phyloP scores from a whole-genome alignment of 2,888 invertebrate species.

The Odontomyia ornata region DNA sequence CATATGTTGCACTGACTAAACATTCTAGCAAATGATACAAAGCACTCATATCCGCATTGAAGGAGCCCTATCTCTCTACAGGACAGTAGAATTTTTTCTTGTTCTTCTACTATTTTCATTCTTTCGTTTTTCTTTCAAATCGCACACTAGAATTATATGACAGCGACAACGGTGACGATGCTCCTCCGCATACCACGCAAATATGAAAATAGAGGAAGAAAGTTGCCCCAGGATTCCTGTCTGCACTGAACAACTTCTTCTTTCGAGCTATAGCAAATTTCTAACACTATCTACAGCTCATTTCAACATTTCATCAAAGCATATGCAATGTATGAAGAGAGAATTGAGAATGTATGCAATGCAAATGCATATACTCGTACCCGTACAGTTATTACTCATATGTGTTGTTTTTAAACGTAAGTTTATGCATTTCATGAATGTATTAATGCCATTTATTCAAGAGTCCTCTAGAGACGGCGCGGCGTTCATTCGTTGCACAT shows the following conservation, averaged over 20 bases:
- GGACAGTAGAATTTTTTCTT: not conserved
- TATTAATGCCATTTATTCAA: constrained; percentile 34
- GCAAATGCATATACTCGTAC: not conserved
- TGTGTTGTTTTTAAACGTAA: not conserved
- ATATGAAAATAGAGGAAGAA: constrained; percentile 24
- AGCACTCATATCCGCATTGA: constrained; percentile 27
- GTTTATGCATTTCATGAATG: constrained; percentile 34
- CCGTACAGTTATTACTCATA: constrained; percentile 6
- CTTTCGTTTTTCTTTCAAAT: too few relatives aligned
- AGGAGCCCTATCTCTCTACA: not conserved
- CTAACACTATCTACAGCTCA: constrained; percentile 29
- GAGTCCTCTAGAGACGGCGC: constrained; percentile 25
- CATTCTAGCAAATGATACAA: not conserved
- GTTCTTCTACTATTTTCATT: too few relatives aligned
- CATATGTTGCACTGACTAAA: not conserved
- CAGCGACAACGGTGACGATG: not conserved
- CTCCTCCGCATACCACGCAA: not conserved
- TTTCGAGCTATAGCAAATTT: not conserved
- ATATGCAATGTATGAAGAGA: too few relatives aligned
- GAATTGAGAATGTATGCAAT: too few relatives aligned
- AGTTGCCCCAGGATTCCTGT: constrained; percentile 27
- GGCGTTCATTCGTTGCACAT: not conserved
- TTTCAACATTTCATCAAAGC: too few relatives aligned
- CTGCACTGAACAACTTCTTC: constrained; percentile 23
- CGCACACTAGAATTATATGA: too few relatives aligned